Percentiles rank a stretch among this genome's conserved stretches.
These are phyloP conservation scores for Drosophila gunungcola DNA, from an alignment of 1,140 invertebrate species.

Conservation along the genomic window DNA sequence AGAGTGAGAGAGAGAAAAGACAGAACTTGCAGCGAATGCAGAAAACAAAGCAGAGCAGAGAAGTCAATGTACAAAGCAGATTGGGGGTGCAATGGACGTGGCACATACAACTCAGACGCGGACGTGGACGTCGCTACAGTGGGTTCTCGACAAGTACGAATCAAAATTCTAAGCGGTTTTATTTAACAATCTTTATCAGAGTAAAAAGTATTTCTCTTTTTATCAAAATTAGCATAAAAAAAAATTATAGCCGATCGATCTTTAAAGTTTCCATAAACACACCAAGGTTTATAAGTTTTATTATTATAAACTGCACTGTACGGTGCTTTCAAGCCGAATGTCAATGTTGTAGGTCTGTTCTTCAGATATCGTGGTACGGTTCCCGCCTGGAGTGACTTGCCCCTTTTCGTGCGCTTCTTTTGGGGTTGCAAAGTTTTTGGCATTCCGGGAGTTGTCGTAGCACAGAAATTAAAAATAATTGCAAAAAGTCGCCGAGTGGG, in stretches of 20 bases:
- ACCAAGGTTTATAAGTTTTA: neutral
- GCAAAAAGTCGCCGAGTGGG: constrained; percentile 54
- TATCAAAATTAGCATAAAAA: no score
- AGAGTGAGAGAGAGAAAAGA: constrained; percentile 26
- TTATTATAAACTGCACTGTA: constrained; percentile 4
- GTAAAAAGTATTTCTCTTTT: no score
- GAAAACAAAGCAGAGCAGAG: constrained; percentile 82
- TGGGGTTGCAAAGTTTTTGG: constrained; percentile 75
- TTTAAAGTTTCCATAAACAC: no score
- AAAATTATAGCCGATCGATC: no score
- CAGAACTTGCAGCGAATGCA: constrained; percentile 67
- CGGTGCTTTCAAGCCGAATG: neutral
- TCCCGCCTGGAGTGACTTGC: constrained; percentile 35
- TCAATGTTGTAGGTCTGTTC: constrained; percentile 11
- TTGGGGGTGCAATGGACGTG: constrained; percentile 76
- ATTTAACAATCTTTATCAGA: no score
- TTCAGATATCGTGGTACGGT: constrained; percentile 47
- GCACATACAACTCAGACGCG: constrained; percentile 23
- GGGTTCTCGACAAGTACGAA: neutral
- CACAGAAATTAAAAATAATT: constrained; percentile 77
- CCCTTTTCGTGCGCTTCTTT: constrained; percentile 45
- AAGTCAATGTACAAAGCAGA: constrained; percentile 80
- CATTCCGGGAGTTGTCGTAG: constrained; percentile 74
- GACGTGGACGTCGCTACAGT: constrained; percentile 23
- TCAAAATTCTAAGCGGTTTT: no score